phyloP scores from a whole-genome alignment of 2,797 vertebrate species.

The Clarias fuscus region DNA sequence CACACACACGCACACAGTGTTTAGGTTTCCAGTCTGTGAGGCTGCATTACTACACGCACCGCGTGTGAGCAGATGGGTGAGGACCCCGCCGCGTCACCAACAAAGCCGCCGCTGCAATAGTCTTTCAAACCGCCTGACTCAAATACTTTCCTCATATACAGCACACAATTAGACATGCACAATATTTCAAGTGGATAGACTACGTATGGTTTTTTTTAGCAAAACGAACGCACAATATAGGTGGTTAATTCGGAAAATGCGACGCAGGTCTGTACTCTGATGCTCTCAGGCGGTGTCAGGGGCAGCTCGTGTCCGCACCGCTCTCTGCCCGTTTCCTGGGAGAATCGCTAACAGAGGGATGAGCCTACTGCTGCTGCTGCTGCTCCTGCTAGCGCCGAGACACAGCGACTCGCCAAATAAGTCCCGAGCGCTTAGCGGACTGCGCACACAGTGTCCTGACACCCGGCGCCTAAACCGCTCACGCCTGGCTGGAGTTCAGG shows the following conservation, averaged over 20 bases:
- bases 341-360: constrained; percentile 15
- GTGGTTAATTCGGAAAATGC: background rate
- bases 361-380: background rate
- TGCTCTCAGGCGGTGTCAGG: background rate
- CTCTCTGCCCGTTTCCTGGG: constrained; percentile 16
- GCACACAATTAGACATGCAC: too few relatives aligned
- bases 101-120: background rate
- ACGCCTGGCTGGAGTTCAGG: background rate
- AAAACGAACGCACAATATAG: too few relatives aligned
- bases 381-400: background rate
- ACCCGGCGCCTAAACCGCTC: background rate
- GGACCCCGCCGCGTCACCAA: constrained; percentile 30
- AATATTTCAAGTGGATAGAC: background rate
- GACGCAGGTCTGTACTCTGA: background rate
- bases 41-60: background rate
- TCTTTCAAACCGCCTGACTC: constrained; percentile 7
- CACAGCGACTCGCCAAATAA: constrained; percentile 16
- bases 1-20: background rate
- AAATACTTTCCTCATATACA: background rate
- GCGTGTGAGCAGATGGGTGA: constrained; percentile 15
- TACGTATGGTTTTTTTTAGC: background rate
- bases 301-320: background rate
- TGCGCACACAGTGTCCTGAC: background rate
- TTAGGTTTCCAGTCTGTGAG: background rate
- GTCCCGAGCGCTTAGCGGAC: background rate